Conservation (phyloP, 1,140 invertebrate species). For the Sweltsa coloradensis region DNA sequence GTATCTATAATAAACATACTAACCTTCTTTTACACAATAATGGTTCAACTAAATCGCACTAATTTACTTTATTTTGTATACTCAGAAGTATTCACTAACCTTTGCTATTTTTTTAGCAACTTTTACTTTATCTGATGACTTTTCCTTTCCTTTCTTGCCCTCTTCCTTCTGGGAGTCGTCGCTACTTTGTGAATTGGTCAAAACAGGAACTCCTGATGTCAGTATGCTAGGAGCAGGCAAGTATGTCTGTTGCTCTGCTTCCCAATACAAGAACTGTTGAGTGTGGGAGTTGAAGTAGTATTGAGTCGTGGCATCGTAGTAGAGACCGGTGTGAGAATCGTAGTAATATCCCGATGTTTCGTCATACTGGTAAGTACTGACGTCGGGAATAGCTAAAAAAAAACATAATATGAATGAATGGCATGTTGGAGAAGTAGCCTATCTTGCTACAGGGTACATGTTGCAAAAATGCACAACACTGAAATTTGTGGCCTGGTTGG, state of each 20-base stretch:
- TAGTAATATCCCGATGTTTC: conserved; percentile 94
- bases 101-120: conserved; percentile 97
- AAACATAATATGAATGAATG: no score
- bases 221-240: conserved; percentile 40
- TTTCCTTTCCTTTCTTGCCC: conserved; percentile 18
- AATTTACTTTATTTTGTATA: neutral
- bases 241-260: conserved; percentile 68
- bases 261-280: conserved; percentile 93
- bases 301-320: conserved; percentile 91
- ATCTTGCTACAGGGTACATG: no score
- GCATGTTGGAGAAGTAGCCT: no score
- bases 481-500: no score
- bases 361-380: conserved; percentile 86
- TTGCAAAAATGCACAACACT: no score
- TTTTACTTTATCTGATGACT: conserved; percentile 81
- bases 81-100: conserved; percentile 28
- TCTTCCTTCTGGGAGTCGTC: conserved; percentile 30
- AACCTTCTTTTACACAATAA: no score
- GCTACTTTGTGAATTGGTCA: neutral
- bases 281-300: conserved; percentile 87
- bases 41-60: no score
- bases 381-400: conserved; percentile 65
- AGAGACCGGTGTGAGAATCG: conserved; percentile 81
- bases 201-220: conserved; percentile 7
- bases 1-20: no score